A percentile compares a stretch with the other conserved stretches of the same genome.
Evolutionary conservation across 1,140 invertebrate species (phyloP).

Genomic region (Muscidifurax raptorellus): DNA sequence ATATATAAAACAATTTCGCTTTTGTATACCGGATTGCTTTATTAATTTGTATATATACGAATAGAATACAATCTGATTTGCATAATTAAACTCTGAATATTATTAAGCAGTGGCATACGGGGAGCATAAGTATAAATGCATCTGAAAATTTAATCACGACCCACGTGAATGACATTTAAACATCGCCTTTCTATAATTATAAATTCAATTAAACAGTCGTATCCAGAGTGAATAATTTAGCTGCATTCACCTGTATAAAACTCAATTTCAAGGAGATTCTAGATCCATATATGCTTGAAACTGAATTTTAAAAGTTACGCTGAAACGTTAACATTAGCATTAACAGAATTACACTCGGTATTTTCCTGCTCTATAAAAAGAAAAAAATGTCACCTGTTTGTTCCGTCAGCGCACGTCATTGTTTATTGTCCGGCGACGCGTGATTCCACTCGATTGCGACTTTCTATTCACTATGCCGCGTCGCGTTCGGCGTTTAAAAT

Average conservation of each 20-base stretch:
- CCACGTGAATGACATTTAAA: too few relatives aligned
- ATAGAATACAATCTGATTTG: too few relatives aligned
- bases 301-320: neutral
- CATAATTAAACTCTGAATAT: too few relatives aligned
- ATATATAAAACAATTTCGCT: too few relatives aligned
- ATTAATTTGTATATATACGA: too few relatives aligned
- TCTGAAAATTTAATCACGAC: too few relatives aligned
- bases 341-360: neutral
- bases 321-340: neutral
- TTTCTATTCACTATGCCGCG: neutral
- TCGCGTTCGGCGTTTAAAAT: neutral
- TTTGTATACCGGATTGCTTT: too few relatives aligned
- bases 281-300: neutral
- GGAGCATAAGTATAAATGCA: too few relatives aligned
- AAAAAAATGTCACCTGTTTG: neutral
- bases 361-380: neutral
- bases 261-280: neutral
- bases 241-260: neutral
- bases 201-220: too few relatives aligned
- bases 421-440: neutral
- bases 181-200: too few relatives aligned
- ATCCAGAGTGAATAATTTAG: too few relatives aligned
- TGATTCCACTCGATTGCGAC: constrained; percentile 21
- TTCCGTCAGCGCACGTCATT: neutral
- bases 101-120: too few relatives aligned